These are phyloP conservation scores for Eumaeus atala DNA, from an alignment of 1,140 invertebrate genomes.

Conservation along the genomic window DNA sequence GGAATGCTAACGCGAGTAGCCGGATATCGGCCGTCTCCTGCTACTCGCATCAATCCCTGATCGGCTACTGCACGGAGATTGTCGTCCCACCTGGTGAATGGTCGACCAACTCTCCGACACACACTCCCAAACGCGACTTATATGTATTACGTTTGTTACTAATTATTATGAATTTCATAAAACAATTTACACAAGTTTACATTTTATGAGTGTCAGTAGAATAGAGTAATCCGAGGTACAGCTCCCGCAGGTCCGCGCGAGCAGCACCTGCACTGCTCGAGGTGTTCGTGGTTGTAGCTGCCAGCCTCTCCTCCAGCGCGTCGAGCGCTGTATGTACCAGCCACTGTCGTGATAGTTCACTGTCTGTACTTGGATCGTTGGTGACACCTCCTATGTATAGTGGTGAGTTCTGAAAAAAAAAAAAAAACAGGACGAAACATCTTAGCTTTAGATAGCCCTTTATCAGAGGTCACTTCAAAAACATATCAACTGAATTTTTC, in stretches of 20 bases:
- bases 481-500: too few relatives aligned
- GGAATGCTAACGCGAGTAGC: too few relatives aligned
- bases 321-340: constrained; percentile 95
- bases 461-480: too few relatives aligned
- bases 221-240: constrained; percentile 93
- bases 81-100: too few relatives aligned
- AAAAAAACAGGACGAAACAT: neutral
- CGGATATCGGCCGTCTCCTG: too few relatives aligned
- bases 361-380: constrained; percentile 82
- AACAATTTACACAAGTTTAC: constrained; percentile 73
- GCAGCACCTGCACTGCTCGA: constrained; percentile 42
- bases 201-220: constrained; percentile 98
- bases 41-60: too few relatives aligned
- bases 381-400: constrained; percentile 90
- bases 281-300: constrained; percentile 76
- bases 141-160: too few relatives aligned
- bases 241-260: constrained; percentile 83
- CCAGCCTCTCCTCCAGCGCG: constrained; percentile 93
- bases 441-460: too few relatives aligned
- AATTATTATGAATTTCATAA: constrained; percentile 7
- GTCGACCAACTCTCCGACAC: too few relatives aligned
- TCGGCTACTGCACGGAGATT: too few relatives aligned
- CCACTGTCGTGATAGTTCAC: constrained; percentile 88
- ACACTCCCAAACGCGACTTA: too few relatives aligned
- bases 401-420: constrained; percentile 87